phyloP scores from a whole-genome alignment of 2,888 invertebrate species.

The Oxycera nigricornis region DNA sequence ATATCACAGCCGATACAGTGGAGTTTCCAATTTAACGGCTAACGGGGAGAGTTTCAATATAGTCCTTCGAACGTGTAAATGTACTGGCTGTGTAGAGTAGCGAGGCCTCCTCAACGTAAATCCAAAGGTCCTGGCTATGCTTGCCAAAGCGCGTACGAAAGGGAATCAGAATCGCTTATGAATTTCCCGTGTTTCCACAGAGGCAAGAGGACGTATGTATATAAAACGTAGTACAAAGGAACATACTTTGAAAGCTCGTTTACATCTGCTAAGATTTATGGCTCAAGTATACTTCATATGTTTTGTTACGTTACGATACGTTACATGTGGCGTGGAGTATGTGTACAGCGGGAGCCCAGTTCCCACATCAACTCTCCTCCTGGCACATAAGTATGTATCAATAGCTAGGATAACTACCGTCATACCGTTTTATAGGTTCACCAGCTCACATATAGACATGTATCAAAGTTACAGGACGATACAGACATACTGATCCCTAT shows the following conservation, averaged over 20 bases:
- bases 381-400: slow-evolving; percentile 18
- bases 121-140: neutral
- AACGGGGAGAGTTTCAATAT: slow-evolving; percentile 2
- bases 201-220: neutral
- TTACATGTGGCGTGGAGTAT: too few species aligned
- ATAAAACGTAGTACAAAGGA: slow-evolving; percentile 10
- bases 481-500: neutral
- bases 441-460: neutral
- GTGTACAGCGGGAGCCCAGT: neutral
- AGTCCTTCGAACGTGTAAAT: slow-evolving; percentile 14
- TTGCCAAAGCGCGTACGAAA: neutral
- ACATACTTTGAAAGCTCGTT: slow-evolving; percentile 38
- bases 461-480: neutral
- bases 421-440: slow-evolving; percentile 30
- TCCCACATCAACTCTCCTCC: slow-evolving; percentile 4
- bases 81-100: neutral
- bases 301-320: slow-evolving; percentile 19
- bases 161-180: slow-evolving; percentile 7
- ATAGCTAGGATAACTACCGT: slow-evolving; percentile 32
- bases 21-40: slow-evolving; percentile 39
- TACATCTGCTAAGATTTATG: slow-evolving; percentile 41
- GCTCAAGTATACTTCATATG: slow-evolving; percentile 32
- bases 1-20: slow-evolving; percentile 38
- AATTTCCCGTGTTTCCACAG: neutral
- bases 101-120: slow-evolving; percentile 12